Evolutionary conservation across 2,888 invertebrate species (phyloP), one percentile per base, ranked within the genome.

Genomic region (Pristionchus fissidentatus): DNA sequence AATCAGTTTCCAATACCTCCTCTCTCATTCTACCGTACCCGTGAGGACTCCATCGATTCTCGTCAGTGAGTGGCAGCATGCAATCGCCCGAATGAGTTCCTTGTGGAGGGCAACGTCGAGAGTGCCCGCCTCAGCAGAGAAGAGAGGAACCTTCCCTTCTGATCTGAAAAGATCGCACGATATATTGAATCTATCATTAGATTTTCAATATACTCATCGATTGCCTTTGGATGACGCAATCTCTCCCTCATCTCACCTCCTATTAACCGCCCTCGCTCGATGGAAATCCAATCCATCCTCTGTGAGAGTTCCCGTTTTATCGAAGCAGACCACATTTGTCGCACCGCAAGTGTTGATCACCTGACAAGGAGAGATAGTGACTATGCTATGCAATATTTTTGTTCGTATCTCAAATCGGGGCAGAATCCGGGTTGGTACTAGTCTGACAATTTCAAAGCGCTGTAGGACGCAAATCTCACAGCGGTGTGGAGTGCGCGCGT

Each of bases 21-120:
- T 35, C 35, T 35, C 13, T 35, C 62, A 35, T 35, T 13, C n/a
- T 43, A 41, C 73, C 41, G 73, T 73, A 0, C 98, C 98, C 62
- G 95, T 95, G 83, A 97, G 94, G 90, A 95, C 95, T 0, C 95
- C 96, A 87, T 97, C 96, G 87, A 99, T 95, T 84, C 97, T 94
- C 0, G 89, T 89, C 1, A 90, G 85, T 0, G 88, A 89, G 75
- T 92, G 92, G 60, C 92, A 92, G 35, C 90, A 87, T 35, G 92
- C 92, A 8, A 91, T 87, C 5, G 92, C 92, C 49, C 85, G 86
- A 19, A 92, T 84, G 35, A 92, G 84, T 43, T 87, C 84, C n/a
- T 87, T 88, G 1, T 90, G 88, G 5, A 83, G 78, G 13, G 10
- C 81, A 19, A 38, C 29, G 19, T 81, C 66, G 43, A 81, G 66